Evolutionary conservation across 2,888 invertebrate species (phyloP).

Genomic region (Caenorhabditis sinica): DNA sequence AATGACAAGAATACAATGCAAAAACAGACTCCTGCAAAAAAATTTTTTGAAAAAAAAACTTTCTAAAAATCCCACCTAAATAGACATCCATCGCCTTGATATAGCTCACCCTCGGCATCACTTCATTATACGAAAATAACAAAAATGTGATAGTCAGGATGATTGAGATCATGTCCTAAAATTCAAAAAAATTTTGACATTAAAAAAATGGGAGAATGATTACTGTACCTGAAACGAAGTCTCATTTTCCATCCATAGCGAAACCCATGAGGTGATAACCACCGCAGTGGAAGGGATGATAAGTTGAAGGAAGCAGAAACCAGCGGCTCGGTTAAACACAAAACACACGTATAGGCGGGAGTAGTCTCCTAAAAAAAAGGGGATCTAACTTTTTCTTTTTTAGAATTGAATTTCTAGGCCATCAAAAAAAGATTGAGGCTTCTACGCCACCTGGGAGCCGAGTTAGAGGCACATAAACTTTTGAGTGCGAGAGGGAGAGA

Average conservation of each 20-base stretch:
- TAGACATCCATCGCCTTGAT: constrained; percentile 80
- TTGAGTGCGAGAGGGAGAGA: no score
- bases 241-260: constrained; percentile 84
- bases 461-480: no score
- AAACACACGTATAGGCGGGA: constrained; percentile 83
- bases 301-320: constrained; percentile 83
- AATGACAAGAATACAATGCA: constrained; percentile 83
- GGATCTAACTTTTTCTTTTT: neutral
- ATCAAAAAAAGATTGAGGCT: neutral
- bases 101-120: constrained; percentile 83
- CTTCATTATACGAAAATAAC: constrained; percentile 83
- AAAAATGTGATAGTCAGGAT: constrained; percentile 83
- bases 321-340: constrained; percentile 81
- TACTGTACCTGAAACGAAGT: constrained; percentile 72
- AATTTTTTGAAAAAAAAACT: neutral
- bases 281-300: constrained; percentile 83
- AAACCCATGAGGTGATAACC: constrained; percentile 83
- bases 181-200: neutral
- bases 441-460: no score
- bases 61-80: constrained; percentile 57
- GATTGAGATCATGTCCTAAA: constrained; percentile 83
- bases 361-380: constrained; percentile 77
- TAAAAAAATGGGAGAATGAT: neutral
- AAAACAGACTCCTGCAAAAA: constrained; percentile 80
- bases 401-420: neutral